Percentiles rank a stretch among this genome's conserved stretches.
These are phyloP conservation scores for Moxostoma hubbsi DNA, from an alignment of 2,797 vertebrate species.

Conservation along the genomic window DNA sequence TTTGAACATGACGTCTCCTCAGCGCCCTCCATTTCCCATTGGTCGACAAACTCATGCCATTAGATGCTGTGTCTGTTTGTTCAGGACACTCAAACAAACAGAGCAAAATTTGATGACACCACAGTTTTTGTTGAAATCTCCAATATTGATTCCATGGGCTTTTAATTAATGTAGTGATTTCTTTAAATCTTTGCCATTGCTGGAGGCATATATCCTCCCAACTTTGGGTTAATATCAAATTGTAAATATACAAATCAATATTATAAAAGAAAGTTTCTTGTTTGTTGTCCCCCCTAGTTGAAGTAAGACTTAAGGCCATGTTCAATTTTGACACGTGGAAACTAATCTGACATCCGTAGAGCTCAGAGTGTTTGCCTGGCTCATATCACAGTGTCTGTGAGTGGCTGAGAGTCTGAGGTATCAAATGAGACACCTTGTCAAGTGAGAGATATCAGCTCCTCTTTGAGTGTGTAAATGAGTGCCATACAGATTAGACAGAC, in stretches of 20 bases:
- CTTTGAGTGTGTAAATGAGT: constrained; percentile 32
- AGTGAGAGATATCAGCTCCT: constrained; percentile 28
- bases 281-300: neutral
- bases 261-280: neutral
- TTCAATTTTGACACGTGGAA: neutral
- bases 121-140: no score
- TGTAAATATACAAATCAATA: neutral
- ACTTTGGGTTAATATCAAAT: no score
- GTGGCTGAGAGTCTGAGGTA: constrained; percentile 1
- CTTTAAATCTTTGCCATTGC: no score
- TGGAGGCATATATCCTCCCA: no score
- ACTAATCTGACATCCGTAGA: neutral
- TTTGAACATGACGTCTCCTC: no score
- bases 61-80: no score
- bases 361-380: constrained; percentile 1
- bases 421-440: constrained; percentile 37
- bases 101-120: no score
- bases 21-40: no score
- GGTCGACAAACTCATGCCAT: no score
- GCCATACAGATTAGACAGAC: constrained; percentile 39
- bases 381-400: neutral
- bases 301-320: neutral
- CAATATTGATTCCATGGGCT: no score
- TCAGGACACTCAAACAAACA: no score
- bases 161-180: no score